Evolutionary conservation across 1,140 invertebrate species (phyloP).

Genomic region (Muscidifurax raptorellus): DNA sequence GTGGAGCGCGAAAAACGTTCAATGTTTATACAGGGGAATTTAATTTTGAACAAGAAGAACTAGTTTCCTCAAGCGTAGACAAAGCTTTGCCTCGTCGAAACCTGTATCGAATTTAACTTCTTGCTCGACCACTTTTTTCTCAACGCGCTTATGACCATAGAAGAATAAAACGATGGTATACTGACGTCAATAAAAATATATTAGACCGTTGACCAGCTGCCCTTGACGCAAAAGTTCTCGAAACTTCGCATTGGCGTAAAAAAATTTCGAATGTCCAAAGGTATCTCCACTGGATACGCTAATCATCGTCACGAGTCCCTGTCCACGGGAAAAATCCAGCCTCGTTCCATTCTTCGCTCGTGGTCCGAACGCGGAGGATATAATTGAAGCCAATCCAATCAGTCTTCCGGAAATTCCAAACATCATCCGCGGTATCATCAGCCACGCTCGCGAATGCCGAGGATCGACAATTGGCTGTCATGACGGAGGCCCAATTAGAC

Average conservation of each 20-base stretch:
- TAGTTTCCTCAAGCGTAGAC: too few relatives aligned
- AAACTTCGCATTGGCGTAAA: too few relatives aligned
- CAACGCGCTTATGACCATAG: too few relatives aligned
- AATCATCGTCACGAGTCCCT: constrained; percentile 55
- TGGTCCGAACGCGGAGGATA: constrained; percentile 54
- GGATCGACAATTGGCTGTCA: background rate
- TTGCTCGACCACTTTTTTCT: too few relatives aligned
- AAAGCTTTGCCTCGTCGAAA: too few relatives aligned
- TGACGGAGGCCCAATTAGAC: too few relatives aligned
- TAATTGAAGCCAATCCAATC: constrained; percentile 38
- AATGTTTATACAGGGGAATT: too few relatives aligned
- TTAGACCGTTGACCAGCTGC: too few relatives aligned
- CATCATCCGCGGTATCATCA: constrained; percentile 39
- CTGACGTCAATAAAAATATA: background rate
- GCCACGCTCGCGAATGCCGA: background rate
- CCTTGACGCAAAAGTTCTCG: background rate
- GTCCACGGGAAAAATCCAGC: constrained; percentile 39
- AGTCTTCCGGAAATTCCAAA: constrained; percentile 53
- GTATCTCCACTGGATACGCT: constrained; percentile 54
- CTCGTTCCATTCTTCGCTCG: constrained; percentile 55
- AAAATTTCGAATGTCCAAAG: too few relatives aligned
- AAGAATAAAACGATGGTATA: background rate
- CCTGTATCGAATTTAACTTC: too few relatives aligned
- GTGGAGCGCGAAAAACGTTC: too few relatives aligned
- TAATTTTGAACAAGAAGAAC: too few relatives aligned